These are phyloP conservation scores for Cenopis cana DNA, from an alignment of 2,888 invertebrate species.

Conservation along the genomic window DNA sequence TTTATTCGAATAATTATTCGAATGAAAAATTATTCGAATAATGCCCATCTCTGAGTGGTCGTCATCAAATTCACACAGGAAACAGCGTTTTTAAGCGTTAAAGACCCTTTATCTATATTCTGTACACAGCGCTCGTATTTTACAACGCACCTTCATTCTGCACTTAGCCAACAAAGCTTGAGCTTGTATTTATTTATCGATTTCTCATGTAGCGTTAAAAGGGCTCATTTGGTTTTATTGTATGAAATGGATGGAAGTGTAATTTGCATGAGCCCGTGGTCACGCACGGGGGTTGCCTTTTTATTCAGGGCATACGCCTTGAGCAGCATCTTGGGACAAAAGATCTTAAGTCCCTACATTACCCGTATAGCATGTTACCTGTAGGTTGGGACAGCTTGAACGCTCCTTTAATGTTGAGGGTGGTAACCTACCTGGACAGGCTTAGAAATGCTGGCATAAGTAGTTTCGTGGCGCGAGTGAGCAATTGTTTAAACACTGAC, in stretches of 20 bases:
- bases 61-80: no score
- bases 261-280: constrained; percentile 81
- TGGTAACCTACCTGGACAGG: constrained; percentile 54
- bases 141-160: constrained; percentile 19
- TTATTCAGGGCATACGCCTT: constrained; percentile 73
- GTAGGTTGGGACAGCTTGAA: constrained; percentile 41
- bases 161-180: constrained; percentile 45
- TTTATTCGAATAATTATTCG: no score
- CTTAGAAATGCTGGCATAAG: constrained; percentile 41
- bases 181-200: constrained; percentile 74
- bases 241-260: constrained; percentile 81
- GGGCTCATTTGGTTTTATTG: constrained; percentile 83
- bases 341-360: not conserved
- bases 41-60: no score
- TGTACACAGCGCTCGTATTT: not conserved
- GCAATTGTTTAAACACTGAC: constrained; percentile 28
- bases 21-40: no score
- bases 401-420: constrained; percentile 69
- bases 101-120: no score
- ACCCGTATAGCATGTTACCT: not conserved
- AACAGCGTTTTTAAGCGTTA: no score
- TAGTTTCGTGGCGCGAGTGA: constrained; percentile 33
- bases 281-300: constrained; percentile 79
- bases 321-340: constrained; percentile 29
- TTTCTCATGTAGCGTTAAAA: constrained; percentile 82